These are phyloP conservation scores for Pterophyllum scalare DNA, from an alignment of 2,113 vertebrate species.

Conservation along the genomic window DNA sequence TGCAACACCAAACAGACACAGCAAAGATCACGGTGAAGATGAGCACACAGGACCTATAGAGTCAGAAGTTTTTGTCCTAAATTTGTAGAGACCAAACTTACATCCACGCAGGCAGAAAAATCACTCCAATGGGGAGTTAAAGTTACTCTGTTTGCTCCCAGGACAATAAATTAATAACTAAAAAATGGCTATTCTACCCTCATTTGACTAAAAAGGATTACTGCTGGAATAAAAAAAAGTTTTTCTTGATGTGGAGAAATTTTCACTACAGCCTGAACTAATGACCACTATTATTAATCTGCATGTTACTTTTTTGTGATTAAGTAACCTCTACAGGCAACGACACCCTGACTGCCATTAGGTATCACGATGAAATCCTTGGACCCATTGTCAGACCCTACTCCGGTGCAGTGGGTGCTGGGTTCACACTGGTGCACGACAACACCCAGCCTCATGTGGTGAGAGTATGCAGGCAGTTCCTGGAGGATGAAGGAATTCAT, in stretches of 20 bases:
- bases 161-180: not conserved
- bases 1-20: not conserved
- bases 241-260: no score
- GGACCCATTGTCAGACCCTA: no score
- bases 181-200: not conserved
- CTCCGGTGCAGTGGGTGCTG: no score
- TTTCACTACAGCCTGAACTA: not conserved
- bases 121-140: not conserved
- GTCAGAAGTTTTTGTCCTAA: not conserved
- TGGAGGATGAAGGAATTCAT: no score
- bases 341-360: no score
- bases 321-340: no score
- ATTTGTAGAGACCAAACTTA: not conserved
- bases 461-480: no score
- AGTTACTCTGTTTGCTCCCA: not conserved
- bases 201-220: fast-evolving
- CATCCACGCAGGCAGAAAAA: not conserved
- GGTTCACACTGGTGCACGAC: no score
- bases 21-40: not conserved
- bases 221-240: fast-evolving
- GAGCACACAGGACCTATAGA: not conserved
- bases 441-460: no score
- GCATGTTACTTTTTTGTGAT: not conserved
- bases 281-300: fast-evolving
- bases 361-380: no score